Evolutionary conservation across 92 coral and sea anemone genomes (phyloP), one percentile per base, ranked within the genome.

Genomic region (Palythoa heliodiscus): DNA sequence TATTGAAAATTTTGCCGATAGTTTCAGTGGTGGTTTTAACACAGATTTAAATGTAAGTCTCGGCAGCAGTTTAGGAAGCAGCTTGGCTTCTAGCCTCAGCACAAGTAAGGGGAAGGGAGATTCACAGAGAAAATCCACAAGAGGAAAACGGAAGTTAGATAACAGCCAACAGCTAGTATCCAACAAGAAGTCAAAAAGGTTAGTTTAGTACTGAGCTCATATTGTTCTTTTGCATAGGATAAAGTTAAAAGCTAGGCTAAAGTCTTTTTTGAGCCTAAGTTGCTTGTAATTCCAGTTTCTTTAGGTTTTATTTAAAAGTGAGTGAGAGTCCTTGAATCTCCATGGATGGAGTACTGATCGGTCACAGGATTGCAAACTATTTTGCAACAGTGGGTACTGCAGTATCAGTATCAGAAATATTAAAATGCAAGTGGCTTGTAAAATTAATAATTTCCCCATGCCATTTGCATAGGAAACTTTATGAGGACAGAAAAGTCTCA

Each of bases 171-270:
- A 95, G 76, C 70, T 95, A 9, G 93, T 98, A 22, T 89, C 99
- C 77, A 91, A 95, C 2, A 96, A 96, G 87, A 96, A 96, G 87
- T 91, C 98, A 68, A 96, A 94, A 89, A 93, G 93, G 99, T 96
- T 86, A 25, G 47, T 20, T 63, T 63, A 8, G 5, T 17, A 19
- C 1, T 63, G 69, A n/a, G 25, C 10, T 63, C 25, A 63, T 19
- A 19, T 16, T 20, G 0, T 0, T 17, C 11, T 4, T 7, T 63
- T 20, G 5, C 11, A 17, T 19, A 63, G 9, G 20, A 15, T 15
- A 14, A 60, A 14, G 19, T 60, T 60, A 60, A 7, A 14, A 60
- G 4, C 7, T 3, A 12, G 3, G 15, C 19, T 13, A 52, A 52
- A 52, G 1, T 52, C 55, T 7, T 7, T 52, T 1, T 52, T 7